Percentiles rank a stretch among this genome's conserved stretches.
phyloP scores from a whole-genome alignment of 1,140 invertebrate genomes.

The Danaus plexippus region DNA sequence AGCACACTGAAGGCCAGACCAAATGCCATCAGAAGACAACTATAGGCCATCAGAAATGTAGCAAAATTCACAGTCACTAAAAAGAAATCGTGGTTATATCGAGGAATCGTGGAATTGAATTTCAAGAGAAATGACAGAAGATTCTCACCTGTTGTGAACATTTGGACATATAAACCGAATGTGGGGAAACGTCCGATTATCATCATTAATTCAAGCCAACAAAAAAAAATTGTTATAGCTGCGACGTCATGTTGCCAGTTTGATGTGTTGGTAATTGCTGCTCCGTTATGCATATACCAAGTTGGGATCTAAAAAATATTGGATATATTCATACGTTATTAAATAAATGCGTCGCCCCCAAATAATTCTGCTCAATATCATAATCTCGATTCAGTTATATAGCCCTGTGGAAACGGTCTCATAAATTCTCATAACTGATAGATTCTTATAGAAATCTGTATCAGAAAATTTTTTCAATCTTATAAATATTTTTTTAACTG shows the following conservation, averaged over 20 bases:
- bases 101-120: neutral
- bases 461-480: too few species aligned
- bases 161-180: slow-evolving; percentile 88
- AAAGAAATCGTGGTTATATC: slow-evolving; percentile 20
- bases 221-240: slow-evolving; percentile 82
- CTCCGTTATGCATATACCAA: slow-evolving; percentile 42
- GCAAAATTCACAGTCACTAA: slow-evolving; percentile 84
- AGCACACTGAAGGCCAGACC: slow-evolving; percentile 83
- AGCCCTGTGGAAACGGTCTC: too few species aligned
- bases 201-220: slow-evolving; percentile 87
- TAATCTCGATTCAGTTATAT: too few species aligned
- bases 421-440: too few species aligned
- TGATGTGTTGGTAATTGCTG: slow-evolving; percentile 50
- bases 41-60: slow-evolving; percentile 86
- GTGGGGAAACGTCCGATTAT: slow-evolving; percentile 87
- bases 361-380: too few species aligned
- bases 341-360: too few species aligned
- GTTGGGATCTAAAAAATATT: slow-evolving; percentile 49
- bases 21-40: slow-evolving; percentile 85
- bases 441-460: too few species aligned
- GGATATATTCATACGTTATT: neutral
- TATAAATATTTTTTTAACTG: too few species aligned
- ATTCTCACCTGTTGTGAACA: slow-evolving; percentile 80
- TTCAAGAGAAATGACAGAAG: neutral
- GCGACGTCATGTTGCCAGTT: slow-evolving; percentile 86